phyloP scores from a whole-genome alignment of 2,113 vertebrate species.

The Siphamia tubifer region DNA sequence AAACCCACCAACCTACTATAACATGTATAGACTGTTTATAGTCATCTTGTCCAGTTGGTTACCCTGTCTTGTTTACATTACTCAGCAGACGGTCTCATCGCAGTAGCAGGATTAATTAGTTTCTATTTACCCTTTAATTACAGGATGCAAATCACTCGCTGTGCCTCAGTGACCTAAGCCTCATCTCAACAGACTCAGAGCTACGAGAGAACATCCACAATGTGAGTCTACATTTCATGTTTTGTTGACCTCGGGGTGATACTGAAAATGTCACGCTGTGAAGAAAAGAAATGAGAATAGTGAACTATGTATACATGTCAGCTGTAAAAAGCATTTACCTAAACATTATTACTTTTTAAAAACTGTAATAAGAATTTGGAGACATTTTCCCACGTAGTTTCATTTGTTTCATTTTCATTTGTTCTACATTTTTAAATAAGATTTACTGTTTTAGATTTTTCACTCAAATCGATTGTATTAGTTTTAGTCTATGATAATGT shows the following conservation, averaged over 20 bases:
- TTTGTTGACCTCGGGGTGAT: background rate
- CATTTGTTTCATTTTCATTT: no score
- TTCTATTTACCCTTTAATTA: conserved; percentile 34
- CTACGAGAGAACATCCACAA: conserved; percentile 88
- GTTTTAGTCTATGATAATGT: no score
- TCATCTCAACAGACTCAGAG: conserved; percentile 95
- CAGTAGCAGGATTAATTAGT: conserved; percentile 1
- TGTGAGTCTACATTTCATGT: conserved; percentile 79
- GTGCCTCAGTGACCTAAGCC: conserved; percentile 95
- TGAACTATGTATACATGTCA: no score
- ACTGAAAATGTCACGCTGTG: background rate
- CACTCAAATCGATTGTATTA: no score
- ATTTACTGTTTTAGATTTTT: no score
- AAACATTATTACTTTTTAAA: background rate
- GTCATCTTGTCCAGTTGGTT: background rate
- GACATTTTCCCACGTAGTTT: no score
- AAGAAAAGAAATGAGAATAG: background rate
- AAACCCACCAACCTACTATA: background rate
- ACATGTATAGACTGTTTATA: background rate
- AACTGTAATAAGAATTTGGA: background rate
- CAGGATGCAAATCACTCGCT: conserved; percentile 97
- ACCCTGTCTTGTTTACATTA: background rate
- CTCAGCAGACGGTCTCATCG: background rate
- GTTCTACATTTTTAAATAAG: no score
- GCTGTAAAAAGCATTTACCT: no score